Conservation (phyloP, 2,797 vertebrate genomes). For the Syngnathus acus region DNA sequence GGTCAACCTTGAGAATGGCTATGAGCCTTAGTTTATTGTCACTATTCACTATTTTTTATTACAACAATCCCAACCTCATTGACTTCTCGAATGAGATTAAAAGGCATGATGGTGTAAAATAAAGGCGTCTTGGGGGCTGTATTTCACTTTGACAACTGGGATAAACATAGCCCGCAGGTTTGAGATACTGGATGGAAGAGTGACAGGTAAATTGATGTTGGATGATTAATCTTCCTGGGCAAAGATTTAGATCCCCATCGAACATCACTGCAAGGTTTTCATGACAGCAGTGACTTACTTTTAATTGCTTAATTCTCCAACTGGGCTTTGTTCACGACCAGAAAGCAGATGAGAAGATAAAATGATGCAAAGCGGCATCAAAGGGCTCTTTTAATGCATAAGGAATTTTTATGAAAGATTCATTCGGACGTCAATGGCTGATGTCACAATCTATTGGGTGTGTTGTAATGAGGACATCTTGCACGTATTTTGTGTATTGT, state of each 20-base stretch:
- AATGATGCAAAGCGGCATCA: constrained; percentile 9
- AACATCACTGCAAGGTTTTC: constrained; percentile 37
- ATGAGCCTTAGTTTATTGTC: neutral
- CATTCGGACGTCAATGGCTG: neutral
- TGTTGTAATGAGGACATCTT: neutral
- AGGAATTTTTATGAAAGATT: neutral
- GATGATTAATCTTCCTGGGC: constrained; percentile 26
- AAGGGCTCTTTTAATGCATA: neutral
- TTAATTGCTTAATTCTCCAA: constrained; percentile 47
- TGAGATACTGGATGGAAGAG: constrained; percentile 19
- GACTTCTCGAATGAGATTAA: constrained; percentile 30
- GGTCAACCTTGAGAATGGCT: neutral
- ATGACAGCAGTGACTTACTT: constrained; percentile 32
- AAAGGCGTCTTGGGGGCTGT: constrained; percentile 13
- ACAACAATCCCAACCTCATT: constrained; percentile 5
- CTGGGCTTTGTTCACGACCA: constrained; percentile 6
- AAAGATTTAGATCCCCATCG: constrained; percentile 32
- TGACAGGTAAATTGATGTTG: constrained; percentile 47
- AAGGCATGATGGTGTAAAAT: constrained; percentile 20
- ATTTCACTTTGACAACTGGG: constrained; percentile 38
- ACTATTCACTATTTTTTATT: constrained; percentile 12
- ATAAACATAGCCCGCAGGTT: constrained; percentile 24
- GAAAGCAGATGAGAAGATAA: constrained; percentile 39
- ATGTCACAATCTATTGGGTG: neutral
- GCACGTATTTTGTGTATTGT: neutral